A percentile compares a stretch with the other conserved stretches of the same genome.
phyloP scores from a whole-genome alignment of 2,797 vertebrate genomes.

The Dendrocincla tyrannina region DNA sequence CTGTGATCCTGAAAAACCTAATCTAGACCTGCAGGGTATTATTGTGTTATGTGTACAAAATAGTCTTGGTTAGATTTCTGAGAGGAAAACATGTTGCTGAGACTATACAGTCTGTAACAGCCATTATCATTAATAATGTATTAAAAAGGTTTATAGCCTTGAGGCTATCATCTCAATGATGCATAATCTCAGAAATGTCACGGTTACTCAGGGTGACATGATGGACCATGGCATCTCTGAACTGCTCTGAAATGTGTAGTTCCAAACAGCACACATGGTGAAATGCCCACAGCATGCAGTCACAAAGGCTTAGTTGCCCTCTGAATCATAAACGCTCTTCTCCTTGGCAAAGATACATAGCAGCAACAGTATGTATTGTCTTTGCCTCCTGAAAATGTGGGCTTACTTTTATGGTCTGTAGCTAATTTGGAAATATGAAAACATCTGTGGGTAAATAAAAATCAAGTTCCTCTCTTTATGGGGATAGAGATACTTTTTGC shows the following conservation, averaged over 20 bases:
- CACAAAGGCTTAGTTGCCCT: neutral
- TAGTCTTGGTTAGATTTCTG: neutral
- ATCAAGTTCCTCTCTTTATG: neutral
- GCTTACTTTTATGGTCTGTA: neutral
- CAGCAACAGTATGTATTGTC: neutral
- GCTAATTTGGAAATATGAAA: neutral
- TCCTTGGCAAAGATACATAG: neutral
- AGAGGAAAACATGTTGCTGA: neutral
- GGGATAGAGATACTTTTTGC: neutral
- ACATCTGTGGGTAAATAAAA: neutral
- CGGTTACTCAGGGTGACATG: slow-evolving; percentile 43
- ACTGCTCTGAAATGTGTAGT: neutral
- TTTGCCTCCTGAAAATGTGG: neutral
- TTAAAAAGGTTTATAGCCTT: slow-evolving; percentile 42
- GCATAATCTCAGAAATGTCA: slow-evolving; percentile 54
- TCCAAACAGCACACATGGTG: neutral
- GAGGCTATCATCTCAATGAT: slow-evolving; percentile 29
- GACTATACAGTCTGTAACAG: neutral
- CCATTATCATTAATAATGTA: slow-evolving; percentile 44
- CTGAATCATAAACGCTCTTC: neutral
- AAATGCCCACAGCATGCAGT: neutral
- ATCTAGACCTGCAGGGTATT: neutral
- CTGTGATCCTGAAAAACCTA: neutral
- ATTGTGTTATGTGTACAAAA: neutral
- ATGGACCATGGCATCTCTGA: slow-evolving; percentile 9